Conservation (phyloP, 1,140 invertebrate species). For the Linepithema humile region DNA sequence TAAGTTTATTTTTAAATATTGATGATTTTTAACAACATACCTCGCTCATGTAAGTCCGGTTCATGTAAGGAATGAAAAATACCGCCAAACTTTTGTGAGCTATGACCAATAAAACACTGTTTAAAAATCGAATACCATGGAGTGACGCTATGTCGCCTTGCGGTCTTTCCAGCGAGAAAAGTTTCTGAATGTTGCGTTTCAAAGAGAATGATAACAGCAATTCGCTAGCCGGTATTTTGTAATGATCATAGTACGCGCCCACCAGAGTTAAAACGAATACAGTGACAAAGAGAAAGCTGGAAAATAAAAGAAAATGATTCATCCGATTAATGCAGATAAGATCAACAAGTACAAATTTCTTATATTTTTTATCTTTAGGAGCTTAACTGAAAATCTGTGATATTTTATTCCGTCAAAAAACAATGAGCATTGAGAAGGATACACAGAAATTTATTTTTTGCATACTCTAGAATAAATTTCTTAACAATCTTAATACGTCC, state of each 20-base stretch:
- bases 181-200: constrained; percentile 85
- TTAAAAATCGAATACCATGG: constrained; percentile 89
- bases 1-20: neutral
- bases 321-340: too few species aligned
- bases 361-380: neutral
- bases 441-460: neutral
- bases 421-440: neutral
- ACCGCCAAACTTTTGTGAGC: constrained; percentile 91
- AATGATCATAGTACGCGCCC: constrained; percentile 79
- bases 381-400: neutral
- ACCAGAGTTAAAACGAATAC: constrained; percentile 74
- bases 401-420: neutral
- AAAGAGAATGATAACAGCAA: constrained; percentile 88
- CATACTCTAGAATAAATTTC: neutral
- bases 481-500: neutral
- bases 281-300: constrained; percentile 77
- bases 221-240: constrained; percentile 74
- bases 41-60: constrained; percentile 88
- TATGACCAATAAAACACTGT: constrained; percentile 87
- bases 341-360: too few species aligned
- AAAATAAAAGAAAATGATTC: constrained; percentile 43
- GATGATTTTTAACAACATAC: constrained; percentile 70
- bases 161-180: constrained; percentile 85
- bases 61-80: constrained; percentile 89
- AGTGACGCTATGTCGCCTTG: constrained; percentile 87